phyloP scores from a whole-genome alignment of 1,140 invertebrate genomes.

The Penaeus indicus region DNA sequence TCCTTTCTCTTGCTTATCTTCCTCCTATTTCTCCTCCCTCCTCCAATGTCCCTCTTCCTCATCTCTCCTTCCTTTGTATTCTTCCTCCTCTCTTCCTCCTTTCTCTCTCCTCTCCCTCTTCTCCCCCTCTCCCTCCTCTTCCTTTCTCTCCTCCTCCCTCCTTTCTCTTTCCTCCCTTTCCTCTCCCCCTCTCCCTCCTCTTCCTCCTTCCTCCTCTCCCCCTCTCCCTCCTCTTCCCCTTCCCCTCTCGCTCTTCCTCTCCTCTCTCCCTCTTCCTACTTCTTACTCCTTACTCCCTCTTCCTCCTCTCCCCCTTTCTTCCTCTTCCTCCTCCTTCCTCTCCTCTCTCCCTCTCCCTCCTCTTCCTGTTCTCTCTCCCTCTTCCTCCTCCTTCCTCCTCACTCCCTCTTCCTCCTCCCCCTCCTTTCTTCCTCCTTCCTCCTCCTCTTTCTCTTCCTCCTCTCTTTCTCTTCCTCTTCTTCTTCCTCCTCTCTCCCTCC shows the following conservation, averaged over 20 bases:
- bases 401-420: neutral
- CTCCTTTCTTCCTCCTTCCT: neutral
- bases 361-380: neutral
- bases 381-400: neutral
- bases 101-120: neutral
- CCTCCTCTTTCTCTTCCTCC: neutral
- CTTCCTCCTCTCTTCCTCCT: neutral
- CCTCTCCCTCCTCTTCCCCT: neutral
- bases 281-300: neutral
- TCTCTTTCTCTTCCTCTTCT: neutral
- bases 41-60: neutral
- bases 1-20: neutral
- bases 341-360: neutral
- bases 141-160: neutral
- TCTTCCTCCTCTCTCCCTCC: neutral
- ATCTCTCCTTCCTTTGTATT: neutral
- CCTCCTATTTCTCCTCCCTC: neutral
- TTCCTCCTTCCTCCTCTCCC: neutral
- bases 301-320: neutral
- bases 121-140: neutral
- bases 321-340: neutral
- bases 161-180: neutral
- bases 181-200: neutral
- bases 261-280: neutral
- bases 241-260: too few relatives aligned